These are phyloP conservation scores for Acanthosepion lycidas DNA, from an alignment of 2,888 invertebrate genomes.

Conservation along the genomic window DNA sequence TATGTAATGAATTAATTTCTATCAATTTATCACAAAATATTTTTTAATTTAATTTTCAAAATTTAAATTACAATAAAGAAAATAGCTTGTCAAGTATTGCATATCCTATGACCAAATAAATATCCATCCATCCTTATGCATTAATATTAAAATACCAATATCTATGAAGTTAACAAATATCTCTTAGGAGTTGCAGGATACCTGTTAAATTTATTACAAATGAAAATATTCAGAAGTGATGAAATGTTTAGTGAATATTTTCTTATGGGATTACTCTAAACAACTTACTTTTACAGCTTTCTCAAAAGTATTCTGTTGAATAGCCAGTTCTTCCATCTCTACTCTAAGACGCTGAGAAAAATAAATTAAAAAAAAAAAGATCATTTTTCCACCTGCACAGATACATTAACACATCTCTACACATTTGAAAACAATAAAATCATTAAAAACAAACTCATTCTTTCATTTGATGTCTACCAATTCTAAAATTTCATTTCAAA, in stretches of 20 bases:
- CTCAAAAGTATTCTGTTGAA: constrained; percentile 74
- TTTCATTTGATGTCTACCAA: not conserved
- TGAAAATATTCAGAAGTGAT: not conserved
- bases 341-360: constrained; percentile 68
- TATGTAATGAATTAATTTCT: too few relatives aligned
- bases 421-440: not conserved
- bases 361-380: not conserved
- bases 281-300: constrained; percentile 66
- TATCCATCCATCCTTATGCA: too few relatives aligned
- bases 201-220: not conserved
- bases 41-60: too few relatives aligned
- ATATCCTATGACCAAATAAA: too few relatives aligned
- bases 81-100: too few relatives aligned
- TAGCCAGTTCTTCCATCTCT: constrained; percentile 74
- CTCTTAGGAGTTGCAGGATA: too few relatives aligned
- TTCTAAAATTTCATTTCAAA: too few relatives aligned
- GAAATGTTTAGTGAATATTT: not conserved
- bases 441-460: not conserved
- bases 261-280: not conserved
- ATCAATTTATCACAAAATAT: too few relatives aligned
- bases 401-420: not conserved
- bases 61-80: too few relatives aligned
- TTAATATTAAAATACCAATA: too few relatives aligned
- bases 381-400: not conserved
- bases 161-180: too few relatives aligned